phyloP scores from a whole-genome alignment of 2,888 invertebrate species.

The Pomacea canaliculata region DNA sequence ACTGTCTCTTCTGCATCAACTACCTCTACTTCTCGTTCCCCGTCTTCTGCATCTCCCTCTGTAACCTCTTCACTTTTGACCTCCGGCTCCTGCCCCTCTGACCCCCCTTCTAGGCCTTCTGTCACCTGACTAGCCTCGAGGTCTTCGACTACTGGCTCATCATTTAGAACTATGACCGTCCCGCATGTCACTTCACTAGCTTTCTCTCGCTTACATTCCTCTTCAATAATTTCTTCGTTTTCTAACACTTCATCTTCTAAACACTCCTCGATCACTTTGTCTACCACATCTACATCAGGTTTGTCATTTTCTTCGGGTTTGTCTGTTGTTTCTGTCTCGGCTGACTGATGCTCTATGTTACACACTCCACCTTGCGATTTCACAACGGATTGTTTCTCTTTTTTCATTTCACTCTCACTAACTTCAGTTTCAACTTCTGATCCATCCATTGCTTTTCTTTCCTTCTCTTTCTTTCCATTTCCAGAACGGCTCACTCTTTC shows the following conservation, averaged over 20 bases:
- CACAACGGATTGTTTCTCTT: background rate
- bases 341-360: background rate
- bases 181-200: background rate
- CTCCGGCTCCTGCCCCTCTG: slow-evolving; percentile 1
- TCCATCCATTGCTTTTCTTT: background rate
- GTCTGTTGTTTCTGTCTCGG: background rate
- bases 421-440: background rate
- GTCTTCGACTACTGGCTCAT: background rate
- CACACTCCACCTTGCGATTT: background rate
- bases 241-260: background rate
- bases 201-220: background rate
- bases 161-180: background rate
- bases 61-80: background rate
- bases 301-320: background rate
- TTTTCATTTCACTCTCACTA: background rate
- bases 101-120: background rate
- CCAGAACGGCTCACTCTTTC: background rate
- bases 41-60: background rate
- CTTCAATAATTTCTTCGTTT: no score
- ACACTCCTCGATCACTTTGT: no score
- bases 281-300: no score
- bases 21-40: background rate
- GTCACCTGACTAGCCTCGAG: no score
- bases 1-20: background rate
- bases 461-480: background rate